phyloP scores from a whole-genome alignment of 2,113 vertebrate species.

The Perca flavescens region DNA sequence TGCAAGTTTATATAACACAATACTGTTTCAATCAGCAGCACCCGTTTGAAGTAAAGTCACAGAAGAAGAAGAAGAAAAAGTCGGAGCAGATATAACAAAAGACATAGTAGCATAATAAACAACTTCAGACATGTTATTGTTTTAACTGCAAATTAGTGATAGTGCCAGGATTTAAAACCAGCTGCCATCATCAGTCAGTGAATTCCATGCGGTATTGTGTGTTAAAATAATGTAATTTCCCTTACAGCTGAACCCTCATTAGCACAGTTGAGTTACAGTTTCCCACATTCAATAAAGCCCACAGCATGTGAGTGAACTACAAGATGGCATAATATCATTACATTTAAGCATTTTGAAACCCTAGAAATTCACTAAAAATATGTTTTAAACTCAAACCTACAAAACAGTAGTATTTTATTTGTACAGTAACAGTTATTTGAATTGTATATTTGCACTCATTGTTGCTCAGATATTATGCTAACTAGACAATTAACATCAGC shows the following conservation, averaged over 20 bases:
- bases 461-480: too few species aligned
- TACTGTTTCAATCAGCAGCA: conserved; percentile 17
- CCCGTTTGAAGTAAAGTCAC: conserved; percentile 4
- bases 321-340: background rate
- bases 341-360: background rate
- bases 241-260: conserved; percentile 3
- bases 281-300: background rate
- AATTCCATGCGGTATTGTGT: conserved; percentile 17
- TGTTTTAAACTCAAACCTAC: background rate
- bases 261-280: background rate
- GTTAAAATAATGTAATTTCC: conserved; percentile 10
- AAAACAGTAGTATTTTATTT: background rate
- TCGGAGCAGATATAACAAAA: background rate
- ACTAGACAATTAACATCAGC: background rate
- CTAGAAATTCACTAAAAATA: background rate
- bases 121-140: background rate
- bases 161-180: background rate
- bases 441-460: background rate
- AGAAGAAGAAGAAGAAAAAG: background rate
- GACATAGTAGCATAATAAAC: background rate
- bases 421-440: background rate
- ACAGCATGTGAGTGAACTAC: background rate
- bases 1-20: conserved; percentile 2
- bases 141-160: background rate
- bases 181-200: background rate